phyloP scores from a whole-genome alignment of 2,888 invertebrate species.

The Tryphoninae sp. region DNA sequence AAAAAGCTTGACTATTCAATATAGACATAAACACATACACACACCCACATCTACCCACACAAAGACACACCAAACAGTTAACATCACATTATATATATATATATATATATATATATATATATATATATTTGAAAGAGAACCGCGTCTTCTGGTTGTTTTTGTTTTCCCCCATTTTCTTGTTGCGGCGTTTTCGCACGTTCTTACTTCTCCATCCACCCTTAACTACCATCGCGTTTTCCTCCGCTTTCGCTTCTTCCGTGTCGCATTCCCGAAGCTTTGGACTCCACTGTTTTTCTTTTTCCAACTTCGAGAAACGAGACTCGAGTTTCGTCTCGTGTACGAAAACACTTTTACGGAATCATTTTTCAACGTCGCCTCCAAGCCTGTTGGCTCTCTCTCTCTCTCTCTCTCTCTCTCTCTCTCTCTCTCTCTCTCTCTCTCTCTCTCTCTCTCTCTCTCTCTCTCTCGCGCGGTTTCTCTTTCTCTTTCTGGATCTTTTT shows the following conservation, averaged over 20 bases:
- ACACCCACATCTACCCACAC: neutral
- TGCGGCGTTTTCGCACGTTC: constrained; percentile 51
- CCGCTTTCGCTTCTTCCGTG: constrained; percentile 17
- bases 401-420: no score
- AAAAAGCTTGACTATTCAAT: constrained; percentile 41
- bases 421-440: no score
- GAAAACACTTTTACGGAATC: constrained; percentile 57
- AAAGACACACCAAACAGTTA: neutral
- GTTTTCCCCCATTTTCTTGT: constrained; percentile 45
- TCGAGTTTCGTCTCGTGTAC: constrained; percentile 56
- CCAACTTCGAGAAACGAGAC: constrained; percentile 50
- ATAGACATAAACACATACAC: constrained; percentile 16
- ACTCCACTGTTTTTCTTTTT: constrained; percentile 51
- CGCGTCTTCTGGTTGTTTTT: constrained; percentile 32
- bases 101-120: constrained; percentile 12
- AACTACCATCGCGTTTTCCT: neutral
- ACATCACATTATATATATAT: constrained; percentile 27
- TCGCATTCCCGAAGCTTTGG: constrained; percentile 27
- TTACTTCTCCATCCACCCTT: constrained; percentile 9
- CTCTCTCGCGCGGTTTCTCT: no score
- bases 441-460: no score
- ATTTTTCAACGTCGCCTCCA: constrained; percentile 46
- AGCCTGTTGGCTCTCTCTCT: constrained; percentile 18
- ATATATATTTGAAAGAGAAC: neutral
- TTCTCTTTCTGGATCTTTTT: no score